phyloP scores from a whole-genome alignment of 2,888 invertebrate genomes.

The Caenorhabditis sp. region DNA sequence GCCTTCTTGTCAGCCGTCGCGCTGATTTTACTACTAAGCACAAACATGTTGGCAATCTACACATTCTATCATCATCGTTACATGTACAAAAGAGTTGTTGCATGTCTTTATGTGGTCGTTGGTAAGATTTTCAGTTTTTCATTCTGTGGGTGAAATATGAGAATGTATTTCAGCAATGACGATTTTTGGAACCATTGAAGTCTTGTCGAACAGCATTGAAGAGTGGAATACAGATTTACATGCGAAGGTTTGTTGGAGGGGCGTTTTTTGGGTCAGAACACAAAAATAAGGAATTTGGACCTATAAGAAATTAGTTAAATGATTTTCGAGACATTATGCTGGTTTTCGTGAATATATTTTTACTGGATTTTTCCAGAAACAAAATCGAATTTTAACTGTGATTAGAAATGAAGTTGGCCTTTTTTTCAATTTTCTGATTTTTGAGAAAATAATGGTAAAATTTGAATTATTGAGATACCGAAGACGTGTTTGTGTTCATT shows the following conservation, averaged over 20 bases:
- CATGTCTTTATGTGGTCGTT: constrained; percentile 56
- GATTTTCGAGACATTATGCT: no score
- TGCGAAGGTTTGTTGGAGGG: background rate
- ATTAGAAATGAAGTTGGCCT: no score
- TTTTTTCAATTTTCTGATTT: no score
- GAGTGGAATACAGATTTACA: constrained; percentile 62
- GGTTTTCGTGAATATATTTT: no score
- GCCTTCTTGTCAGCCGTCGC: constrained; percentile 65
- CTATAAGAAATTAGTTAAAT: no score
- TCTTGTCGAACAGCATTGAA: constrained; percentile 62
- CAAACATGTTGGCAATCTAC: constrained; percentile 66
- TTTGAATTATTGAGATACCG: no score
- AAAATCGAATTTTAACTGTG: no score
- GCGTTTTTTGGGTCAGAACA: no score
- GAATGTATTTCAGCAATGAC: constrained; percentile 57
- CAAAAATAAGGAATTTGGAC: no score
- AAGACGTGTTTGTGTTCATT: no score
- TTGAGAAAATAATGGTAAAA: no score
- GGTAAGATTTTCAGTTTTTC: constrained; percentile 51
- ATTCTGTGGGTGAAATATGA: background rate
- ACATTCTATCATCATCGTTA: constrained; percentile 68
- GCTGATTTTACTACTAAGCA: constrained; percentile 57
- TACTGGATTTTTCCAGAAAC: no score
- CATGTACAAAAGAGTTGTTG: constrained; percentile 68
- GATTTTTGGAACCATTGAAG: constrained; percentile 62